A percentile compares a stretch with the other conserved stretches of the same genome.
phyloP scores from a whole-genome alignment of 2,797 vertebrate genomes.

The Gymnothorax reevesii region DNA sequence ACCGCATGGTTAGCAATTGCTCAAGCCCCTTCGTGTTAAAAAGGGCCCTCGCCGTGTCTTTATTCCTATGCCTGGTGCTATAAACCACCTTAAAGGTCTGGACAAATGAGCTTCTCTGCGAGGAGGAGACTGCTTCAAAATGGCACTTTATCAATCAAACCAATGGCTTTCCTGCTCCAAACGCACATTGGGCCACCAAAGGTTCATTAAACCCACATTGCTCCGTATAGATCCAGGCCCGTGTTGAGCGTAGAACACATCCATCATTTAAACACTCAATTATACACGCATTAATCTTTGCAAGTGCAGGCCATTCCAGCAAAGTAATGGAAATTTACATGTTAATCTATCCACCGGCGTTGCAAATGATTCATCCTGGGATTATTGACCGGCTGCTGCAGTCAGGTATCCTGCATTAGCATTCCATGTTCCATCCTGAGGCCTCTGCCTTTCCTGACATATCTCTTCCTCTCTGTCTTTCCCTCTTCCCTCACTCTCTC shows the following conservation, averaged over 20 bases:
- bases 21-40: constrained; percentile 10
- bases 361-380: constrained; percentile 41
- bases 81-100: constrained; percentile 16
- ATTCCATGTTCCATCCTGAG: constrained; percentile 43
- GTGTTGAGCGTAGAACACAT: constrained; percentile 35
- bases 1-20: not conserved
- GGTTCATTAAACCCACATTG: constrained; percentile 40
- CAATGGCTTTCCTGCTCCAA: constrained; percentile 40
- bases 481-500: too few species aligned
- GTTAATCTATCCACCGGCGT: constrained; percentile 45
- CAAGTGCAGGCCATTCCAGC: constrained; percentile 37
- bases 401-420: not conserved
- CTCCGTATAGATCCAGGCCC: constrained; percentile 46
- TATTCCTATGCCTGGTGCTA: constrained; percentile 13
- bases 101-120: constrained; percentile 28
- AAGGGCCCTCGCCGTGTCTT: not conserved
- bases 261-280: constrained; percentile 49
- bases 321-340: constrained; percentile 41
- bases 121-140: constrained; percentile 37
- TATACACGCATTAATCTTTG: constrained; percentile 39
- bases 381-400: constrained; percentile 40
- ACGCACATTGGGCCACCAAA: constrained; percentile 29
- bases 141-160: constrained; percentile 46
- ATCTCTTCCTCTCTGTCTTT: constrained; percentile 3
- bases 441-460: constrained; percentile 63